Base-by-base conservation (phyloP, 2,888 invertebrate species). In the Nycteola revayana region DNA sequence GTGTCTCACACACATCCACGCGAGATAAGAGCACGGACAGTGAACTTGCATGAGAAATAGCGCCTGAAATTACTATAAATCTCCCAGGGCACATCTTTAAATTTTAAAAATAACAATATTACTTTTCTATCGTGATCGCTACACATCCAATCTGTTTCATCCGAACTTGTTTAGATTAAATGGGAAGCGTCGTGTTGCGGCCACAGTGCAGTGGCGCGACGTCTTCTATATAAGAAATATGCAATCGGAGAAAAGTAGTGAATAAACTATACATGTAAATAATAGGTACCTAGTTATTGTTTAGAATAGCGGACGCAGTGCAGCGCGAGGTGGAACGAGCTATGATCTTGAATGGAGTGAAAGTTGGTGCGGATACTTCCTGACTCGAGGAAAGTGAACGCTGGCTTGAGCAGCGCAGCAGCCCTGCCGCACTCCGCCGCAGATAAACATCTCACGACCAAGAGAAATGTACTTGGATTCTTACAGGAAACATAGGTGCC, bases 301-400 rank as follows among this genome's bases (percentile, higher is more conserved):
- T 66, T 53, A 57, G 57, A 50, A 43, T 37, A 26, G 39, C 41
- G 55, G 46, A 50, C 53, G 53, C 49, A 42, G 59, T 54, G 62
- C 55, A 48, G 52, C 54, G 58, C 59, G 62, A 67, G 70, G 75
- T 75, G 79, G 75, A 81, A 80, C 80, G 64, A 55, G 60, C 42
- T 51, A 44, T 70, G 81, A 82, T 84, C 83, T 84, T 85, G 84
- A 82, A 86, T 84, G 75, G 77, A 85, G 87, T 81, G 87, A 87
- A 88, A 88, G 87, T 86, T 72, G 63, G 67, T 65, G 59, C 58
- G 56, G 66, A 68, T 69, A 79, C 83, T 87, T 86, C 87, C 87
- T 87, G 76, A 60, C 72, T 65, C 72, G 70, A 64, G 76, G 86
- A 87, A 86, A 87, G 86, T 79, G 79, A 79, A 69, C 70, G 76